Evolutionary conservation across 1,140 invertebrate genomes (phyloP), one percentile per base, ranked within the genome.

Genomic region (Capitella teleta): DNA sequence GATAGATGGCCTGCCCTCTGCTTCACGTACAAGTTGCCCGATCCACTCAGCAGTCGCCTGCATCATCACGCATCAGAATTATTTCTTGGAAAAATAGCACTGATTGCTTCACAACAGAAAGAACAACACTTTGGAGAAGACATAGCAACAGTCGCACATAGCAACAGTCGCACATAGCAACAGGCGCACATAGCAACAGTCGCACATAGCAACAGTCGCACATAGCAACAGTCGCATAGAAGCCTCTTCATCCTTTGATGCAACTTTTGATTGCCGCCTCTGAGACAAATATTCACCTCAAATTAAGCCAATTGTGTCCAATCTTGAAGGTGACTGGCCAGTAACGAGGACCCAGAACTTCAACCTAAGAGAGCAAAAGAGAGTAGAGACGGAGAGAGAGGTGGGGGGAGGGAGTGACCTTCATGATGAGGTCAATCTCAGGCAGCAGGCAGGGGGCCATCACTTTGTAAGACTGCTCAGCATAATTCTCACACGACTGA

Each of bases 1-100:
- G 87, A 87, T 1, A 93, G 75, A 68, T 86, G 87, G 2, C 89
- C 89, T 14, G 86, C 86, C 61, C 83, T 80, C 63, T 90, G 87
- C 66, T 94, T 93, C 0, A 94, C 83, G 61, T 84, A 81, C 12
- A 95, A 73, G 25, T 79, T 80, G 38, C 82, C 81, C 28, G 79
- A 82, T 58, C 80, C 78, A 44, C 79, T 69, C 10, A 90, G 63
- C 49, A 87, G 78, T 47, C 78, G 74, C 55, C 79, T 83, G 21
- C 38, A n/a, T n/a, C n/a, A n/a, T n/a, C n/a, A n/a, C n/a, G n/a
- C n/a, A n/a, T n/a, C n/a, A n/a, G n/a, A n/a, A n/a, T n/a, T n/a
- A n/a, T n/a, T n/a, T n/a, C n/a, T n/a, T n/a, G n/a, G n/a, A n/a
- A n/a, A n/a, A n/a, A n/a, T n/a, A n/a, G n/a, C n/a, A n/a, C n/a